phyloP scores from a whole-genome alignment of 2,113 vertebrate species.

The Callaeas wilsoni region DNA sequence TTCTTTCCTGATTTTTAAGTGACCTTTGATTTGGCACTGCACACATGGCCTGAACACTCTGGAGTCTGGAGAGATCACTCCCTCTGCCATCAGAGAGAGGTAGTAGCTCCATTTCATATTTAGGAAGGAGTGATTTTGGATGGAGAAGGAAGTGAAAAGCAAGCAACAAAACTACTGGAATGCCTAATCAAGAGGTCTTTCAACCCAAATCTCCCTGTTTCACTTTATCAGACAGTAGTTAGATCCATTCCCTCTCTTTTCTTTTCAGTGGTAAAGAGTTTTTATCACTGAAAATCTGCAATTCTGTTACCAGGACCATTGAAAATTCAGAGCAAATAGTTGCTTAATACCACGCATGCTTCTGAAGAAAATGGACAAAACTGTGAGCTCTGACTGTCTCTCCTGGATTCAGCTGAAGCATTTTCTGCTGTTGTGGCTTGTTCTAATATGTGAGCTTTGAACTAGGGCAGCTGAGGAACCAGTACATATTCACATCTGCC shows the following conservation, averaged over 20 bases:
- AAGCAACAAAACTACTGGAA: neutral
- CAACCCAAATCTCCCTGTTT: neutral
- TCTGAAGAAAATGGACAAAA: neutral
- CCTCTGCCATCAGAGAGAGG: neutral
- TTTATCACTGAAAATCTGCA: neutral
- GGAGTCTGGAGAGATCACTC: neutral
- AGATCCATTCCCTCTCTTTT: neutral
- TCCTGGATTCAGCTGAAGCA: neutral
- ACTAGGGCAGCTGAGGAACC: neutral
- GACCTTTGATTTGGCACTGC: neutral
- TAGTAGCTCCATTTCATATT: neutral
- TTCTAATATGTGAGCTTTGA: neutral
- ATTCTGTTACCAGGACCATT: neutral
- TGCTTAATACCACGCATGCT: neutral
- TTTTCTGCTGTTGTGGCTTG: neutral
- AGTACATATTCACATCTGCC: neutral
- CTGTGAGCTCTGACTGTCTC: neutral
- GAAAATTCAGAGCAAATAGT: neutral
- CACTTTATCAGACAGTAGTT: neutral
- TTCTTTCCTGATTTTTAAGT: neutral
- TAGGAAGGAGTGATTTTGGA: neutral
- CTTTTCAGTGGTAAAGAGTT: neutral
- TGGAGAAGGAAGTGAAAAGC: neutral
- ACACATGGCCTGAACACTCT: accelerated
- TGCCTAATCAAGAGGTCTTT: neutral